phyloP scores from a whole-genome alignment of 2,888 invertebrate genomes.

The Rhingia campestris region DNA sequence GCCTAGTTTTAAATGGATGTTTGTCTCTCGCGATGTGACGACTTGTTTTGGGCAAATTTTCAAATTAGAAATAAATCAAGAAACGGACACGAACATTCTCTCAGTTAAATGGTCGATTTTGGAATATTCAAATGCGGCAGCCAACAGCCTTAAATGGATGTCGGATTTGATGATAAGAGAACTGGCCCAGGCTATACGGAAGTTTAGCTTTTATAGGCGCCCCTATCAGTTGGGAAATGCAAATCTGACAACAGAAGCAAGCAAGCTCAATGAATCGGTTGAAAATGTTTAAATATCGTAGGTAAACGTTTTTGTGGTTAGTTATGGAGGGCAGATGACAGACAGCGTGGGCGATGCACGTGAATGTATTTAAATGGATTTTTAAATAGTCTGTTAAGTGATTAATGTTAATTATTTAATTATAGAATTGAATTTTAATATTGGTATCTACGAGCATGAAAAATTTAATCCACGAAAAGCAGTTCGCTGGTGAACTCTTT shows the following conservation, averaged over 20 bases:
- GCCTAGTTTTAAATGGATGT: conserved; percentile 40
- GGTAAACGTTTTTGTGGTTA: neutral
- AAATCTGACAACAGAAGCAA: conserved; percentile 39
- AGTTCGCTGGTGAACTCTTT: conserved; percentile 46
- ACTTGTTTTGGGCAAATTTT: conserved; percentile 61
- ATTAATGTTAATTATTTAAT: conserved; percentile 50
- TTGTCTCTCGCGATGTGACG: neutral
- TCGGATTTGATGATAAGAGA: conserved; percentile 28
- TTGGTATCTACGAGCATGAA: conserved; percentile 29
- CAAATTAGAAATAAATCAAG: conserved; percentile 57
- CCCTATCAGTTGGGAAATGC: conserved; percentile 41
- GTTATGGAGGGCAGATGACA: conserved; percentile 7
- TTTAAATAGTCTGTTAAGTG: neutral
- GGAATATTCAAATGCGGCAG: conserved; percentile 54
- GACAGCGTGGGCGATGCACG: conserved; percentile 35
- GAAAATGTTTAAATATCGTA: neutral
- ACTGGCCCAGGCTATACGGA: conserved; percentile 27
- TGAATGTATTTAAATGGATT: conserved; percentile 32
- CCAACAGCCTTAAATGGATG: conserved; percentile 33
- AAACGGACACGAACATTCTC: neutral
- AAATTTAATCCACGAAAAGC: neutral
- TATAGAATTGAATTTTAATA: conserved; percentile 34
- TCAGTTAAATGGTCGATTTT: conserved; percentile 13
- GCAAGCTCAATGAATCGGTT: conserved; percentile 27
- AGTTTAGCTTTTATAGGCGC: conserved; percentile 18